These are phyloP conservation scores for Hipparchia semele DNA, from an alignment of 2,888 invertebrate species.

Conservation along the genomic window DNA sequence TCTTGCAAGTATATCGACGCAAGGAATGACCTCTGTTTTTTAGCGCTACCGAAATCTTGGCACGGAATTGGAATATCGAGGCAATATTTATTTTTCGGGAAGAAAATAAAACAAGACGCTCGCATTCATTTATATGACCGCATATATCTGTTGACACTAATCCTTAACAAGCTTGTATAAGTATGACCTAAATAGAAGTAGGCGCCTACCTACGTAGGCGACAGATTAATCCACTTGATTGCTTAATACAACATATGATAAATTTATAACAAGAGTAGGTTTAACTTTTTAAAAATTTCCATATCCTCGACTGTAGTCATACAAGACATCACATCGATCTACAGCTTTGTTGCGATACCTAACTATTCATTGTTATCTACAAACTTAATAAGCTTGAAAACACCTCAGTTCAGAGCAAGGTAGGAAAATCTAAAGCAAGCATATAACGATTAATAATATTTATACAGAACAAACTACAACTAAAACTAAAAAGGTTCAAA, in stretches of 20 bases:
- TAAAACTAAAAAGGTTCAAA: no score
- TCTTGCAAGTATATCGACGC: conserved; percentile 44
- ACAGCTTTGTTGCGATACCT: no score
- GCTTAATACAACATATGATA: conserved; percentile 4
- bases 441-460: no score
- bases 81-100: conserved; percentile 28
- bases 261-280: no score
- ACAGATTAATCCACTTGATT: conserved; percentile 18
- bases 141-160: conserved; percentile 33
- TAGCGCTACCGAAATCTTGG: conserved; percentile 35
- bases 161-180: conserved; percentile 30
- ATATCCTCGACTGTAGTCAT: no score
- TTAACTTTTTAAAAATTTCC: no score
- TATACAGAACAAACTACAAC: no score
- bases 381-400: no score
- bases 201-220: conserved; percentile 15
- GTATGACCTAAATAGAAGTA: conserved; percentile 33
- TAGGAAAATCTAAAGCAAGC: no score
- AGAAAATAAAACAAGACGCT: conserved; percentile 29
- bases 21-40: conserved; percentile 35
- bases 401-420: no score
- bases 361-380: no score
- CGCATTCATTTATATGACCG: conserved; percentile 33
- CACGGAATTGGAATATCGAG: conserved; percentile 25
- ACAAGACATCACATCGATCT: no score